Evolutionary conservation across 2,113 vertebrate genomes (phyloP), one percentile per base, ranked within the genome.

Genomic region (Natator depressus): DNA sequence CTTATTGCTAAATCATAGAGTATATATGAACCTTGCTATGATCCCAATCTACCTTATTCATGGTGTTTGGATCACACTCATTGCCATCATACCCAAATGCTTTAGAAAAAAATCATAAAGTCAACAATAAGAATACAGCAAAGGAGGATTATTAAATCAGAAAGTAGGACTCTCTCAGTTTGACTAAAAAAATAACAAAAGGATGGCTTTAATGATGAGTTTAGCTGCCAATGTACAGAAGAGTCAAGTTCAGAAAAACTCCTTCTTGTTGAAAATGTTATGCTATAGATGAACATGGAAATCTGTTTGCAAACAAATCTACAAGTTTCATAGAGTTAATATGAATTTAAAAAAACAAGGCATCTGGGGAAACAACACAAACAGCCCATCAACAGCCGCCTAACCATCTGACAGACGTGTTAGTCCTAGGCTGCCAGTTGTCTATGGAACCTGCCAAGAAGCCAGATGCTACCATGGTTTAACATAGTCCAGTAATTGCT

Each of bases 401-500:
- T 89, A 88, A 84, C 89, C 82, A 89, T 94, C 96, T 97, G 96
- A 98, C 92, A 97, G 84, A 49, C 53, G 2, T 27, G 94, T 78
- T 89, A 80, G 89, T 51, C 88, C 31, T 94, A 89, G 82, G 1
- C 53, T 97, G 95, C 90, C 96, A 96, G 94, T 94, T 92, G 87
- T 95, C 90, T 78, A 3, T 3, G 1, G 83, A 88, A 82, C 57
- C 91, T 98, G 96, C 96, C 97, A 97, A 97, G 82, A 72, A 94
- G 82, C 87, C 97, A 98, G 97, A 97, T 97, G 96, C 87, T 93
- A 50, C 51, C 22, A 29, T 46, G 35, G 85, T 55, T 93, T 97
- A 96, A 90, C 54, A 96, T 38, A 85, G 2, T 89, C 50, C 53
- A 94, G 62, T 96, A 98, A 96, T 85, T 91, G 27, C 86, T 96